Percentiles rank a stretch among this genome's conserved stretches.
Evolutionary conservation across 2,797 vertebrate genomes (phyloP).

Genomic region (Phaenicophaeus curvirostris): DNA sequence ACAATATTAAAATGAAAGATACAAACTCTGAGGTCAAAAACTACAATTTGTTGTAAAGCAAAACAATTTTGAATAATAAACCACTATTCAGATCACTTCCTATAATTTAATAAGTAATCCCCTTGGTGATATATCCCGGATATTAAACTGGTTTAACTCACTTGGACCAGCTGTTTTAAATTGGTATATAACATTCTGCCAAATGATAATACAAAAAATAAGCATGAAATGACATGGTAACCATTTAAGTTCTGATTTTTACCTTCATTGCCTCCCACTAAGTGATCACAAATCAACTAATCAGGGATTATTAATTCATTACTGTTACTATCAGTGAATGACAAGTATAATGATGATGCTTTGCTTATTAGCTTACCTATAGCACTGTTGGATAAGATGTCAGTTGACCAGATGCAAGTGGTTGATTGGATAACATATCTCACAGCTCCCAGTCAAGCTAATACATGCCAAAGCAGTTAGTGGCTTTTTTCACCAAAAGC

Average conservation of each 20-base stretch:
- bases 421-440: neutral
- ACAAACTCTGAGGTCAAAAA: conserved; percentile 73
- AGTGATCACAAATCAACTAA: neutral
- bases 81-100: conserved; percentile 68
- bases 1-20: conserved; percentile 72
- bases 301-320: neutral
- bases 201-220: conserved; percentile 67
- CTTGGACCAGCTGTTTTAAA: conserved; percentile 75
- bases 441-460: neutral
- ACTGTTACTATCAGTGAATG: neutral
- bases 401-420: neutral
- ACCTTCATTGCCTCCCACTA: neutral
- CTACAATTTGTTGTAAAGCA: conserved; percentile 72
- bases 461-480: neutral
- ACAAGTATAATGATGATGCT: neutral
- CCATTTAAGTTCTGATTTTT: conserved; percentile 37
- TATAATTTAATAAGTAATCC: conserved; percentile 75
- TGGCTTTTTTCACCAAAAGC: neutral
- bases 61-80: conserved; percentile 74
- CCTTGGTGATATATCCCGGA: conserved; percentile 73
- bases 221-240: neutral
- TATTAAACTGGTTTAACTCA: conserved; percentile 75
- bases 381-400: neutral
- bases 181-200: conserved; percentile 60
- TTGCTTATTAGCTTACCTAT: neutral